Conservation (phyloP, 2,888 invertebrate species). For the Latheticus oryzae region DNA sequence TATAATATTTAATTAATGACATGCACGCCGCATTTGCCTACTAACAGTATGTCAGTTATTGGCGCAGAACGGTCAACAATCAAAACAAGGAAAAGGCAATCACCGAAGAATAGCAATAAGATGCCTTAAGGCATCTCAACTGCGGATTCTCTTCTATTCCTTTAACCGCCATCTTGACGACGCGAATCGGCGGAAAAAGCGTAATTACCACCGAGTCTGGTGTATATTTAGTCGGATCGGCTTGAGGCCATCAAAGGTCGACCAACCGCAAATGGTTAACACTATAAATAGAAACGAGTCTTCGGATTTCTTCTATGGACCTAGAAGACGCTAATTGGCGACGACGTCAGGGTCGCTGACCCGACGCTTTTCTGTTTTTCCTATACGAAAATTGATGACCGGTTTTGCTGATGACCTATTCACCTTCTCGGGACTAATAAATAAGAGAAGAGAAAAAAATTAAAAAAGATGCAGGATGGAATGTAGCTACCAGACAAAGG, state of each 20-base stretch:
- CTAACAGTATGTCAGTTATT: slow-evolving; percentile 20
- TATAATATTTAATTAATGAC: slow-evolving; percentile 8
- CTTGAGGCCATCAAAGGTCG: slow-evolving; percentile 48
- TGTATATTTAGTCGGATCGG: slow-evolving; percentile 46
- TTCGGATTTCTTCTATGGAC: slow-evolving; percentile 32
- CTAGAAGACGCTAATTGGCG: not conserved
- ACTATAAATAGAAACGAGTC: slow-evolving; percentile 49
- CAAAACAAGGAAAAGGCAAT: slow-evolving; percentile 10
- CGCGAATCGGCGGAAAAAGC: slow-evolving; percentile 28
- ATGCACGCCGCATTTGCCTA: slow-evolving; percentile 10
- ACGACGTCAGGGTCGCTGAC: slow-evolving; percentile 7
- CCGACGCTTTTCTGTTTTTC: no score
- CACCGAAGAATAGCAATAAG: no score
- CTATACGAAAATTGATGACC: no score
- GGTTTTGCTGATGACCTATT: slow-evolving; percentile 1
- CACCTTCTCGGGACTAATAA: no score
- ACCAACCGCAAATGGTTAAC: slow-evolving; percentile 44
- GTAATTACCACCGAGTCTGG: slow-evolving; percentile 36
- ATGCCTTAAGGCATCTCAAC: slow-evolving; percentile 9
- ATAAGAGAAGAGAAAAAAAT: no score
- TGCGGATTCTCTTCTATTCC: slow-evolving; percentile 10
- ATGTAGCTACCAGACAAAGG: no score
- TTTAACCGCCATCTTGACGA: slow-evolving; percentile 5
- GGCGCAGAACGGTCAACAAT: slow-evolving; percentile 17
- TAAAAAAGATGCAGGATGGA: no score